Percentiles rank a stretch among this genome's conserved stretches.
phyloP scores from a whole-genome alignment of 2,888 invertebrate genomes.

The Agelastica alni region DNA sequence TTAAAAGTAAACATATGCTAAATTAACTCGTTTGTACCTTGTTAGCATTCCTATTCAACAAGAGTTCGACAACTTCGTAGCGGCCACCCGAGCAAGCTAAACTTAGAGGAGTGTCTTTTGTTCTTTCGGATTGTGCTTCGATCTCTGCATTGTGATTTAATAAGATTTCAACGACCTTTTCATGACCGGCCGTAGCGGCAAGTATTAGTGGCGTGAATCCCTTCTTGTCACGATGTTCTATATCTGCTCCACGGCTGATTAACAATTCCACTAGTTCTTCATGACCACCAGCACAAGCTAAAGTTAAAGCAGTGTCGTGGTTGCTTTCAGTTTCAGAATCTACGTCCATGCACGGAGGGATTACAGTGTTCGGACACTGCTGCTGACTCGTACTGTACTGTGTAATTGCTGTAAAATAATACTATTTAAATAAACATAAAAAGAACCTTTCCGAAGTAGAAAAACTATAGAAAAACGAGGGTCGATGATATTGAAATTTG shows the following conservation, averaged over 20 bases:
- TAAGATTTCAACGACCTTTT: constrained; percentile 89
- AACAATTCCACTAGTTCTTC: constrained; percentile 93
- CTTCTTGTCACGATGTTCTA: constrained; percentile 98
- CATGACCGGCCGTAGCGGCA: constrained; percentile 95
- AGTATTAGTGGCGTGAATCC: constrained; percentile 97
- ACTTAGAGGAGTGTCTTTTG: constrained; percentile 97
- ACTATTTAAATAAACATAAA: too few species aligned
- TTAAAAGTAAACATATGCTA: too few species aligned
- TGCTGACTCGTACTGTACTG: constrained; percentile 45
- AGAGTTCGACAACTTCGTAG: constrained; percentile 92
- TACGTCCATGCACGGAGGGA: constrained; percentile 77
- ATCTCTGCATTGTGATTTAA: constrained; percentile 95
- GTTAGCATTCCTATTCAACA: constrained; percentile 88
- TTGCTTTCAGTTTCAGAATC: constrained; percentile 98
- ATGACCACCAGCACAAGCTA: constrained; percentile 97
- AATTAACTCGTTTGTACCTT: constrained; percentile 70
- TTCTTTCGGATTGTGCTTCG: constrained; percentile 98
- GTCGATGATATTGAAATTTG: background rate
- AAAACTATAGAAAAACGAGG: background rate
- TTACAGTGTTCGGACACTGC: constrained; percentile 41
- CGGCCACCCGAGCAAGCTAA: constrained; percentile 97
- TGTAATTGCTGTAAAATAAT: constrained; percentile 47
- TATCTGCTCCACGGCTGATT: constrained; percentile 89
- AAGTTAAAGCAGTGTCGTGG: constrained; percentile 96
- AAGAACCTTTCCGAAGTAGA: too few species aligned